These are phyloP conservation scores for Corythaeola cristata DNA, from an alignment of 2,113 vertebrate genomes.

Conservation along the genomic window DNA sequence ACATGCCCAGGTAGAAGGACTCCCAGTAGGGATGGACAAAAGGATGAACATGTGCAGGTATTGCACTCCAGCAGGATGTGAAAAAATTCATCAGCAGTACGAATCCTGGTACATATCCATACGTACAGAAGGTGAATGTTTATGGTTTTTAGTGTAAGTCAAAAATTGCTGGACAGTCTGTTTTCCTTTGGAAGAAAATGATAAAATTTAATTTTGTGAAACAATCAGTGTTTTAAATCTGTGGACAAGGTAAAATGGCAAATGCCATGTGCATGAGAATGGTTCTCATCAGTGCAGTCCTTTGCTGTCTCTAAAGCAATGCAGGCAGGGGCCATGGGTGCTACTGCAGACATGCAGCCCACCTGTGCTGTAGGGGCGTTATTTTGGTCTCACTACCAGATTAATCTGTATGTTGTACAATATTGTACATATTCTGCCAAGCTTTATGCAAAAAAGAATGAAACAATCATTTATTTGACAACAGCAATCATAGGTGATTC, in stretches of 20 bases:
- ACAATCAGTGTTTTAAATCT: not conserved
- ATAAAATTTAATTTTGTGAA: not conserved
- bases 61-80: not conserved
- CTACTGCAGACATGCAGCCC: not conserved
- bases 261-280: not conserved
- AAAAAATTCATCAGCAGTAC: not conserved
- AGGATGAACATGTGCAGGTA: not conserved
- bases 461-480: not conserved
- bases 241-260: not conserved
- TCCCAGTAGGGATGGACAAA: not conserved
- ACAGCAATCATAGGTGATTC: not conserved
- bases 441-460: not conserved
- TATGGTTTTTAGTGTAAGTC: not conserved
- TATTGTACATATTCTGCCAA: not conserved
- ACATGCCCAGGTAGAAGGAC: not conserved
- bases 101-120: not conserved
- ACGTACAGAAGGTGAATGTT: not conserved
- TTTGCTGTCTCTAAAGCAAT: not conserved
- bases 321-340: not conserved
- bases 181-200: not conserved
- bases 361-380: not conserved
- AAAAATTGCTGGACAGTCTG: not conserved
- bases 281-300: not conserved
- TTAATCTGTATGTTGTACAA: not conserved
- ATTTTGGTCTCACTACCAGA: not conserved